Conservation (phyloP, 2,113 vertebrate species). For the Isichthys henryi region DNA sequence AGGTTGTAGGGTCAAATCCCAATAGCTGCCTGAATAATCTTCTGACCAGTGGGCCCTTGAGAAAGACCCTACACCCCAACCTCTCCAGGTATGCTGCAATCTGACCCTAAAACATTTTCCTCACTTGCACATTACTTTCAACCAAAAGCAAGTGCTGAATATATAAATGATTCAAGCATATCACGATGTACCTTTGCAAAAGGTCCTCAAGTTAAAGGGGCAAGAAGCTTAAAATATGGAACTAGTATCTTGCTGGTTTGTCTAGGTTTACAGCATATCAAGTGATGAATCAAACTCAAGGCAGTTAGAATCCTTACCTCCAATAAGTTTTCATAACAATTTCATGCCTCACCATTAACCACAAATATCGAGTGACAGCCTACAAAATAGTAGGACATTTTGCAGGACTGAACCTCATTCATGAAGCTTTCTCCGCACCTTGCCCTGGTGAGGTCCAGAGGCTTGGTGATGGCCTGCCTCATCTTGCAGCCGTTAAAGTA, state of each 20-base stretch:
- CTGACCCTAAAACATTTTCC: too few species aligned
- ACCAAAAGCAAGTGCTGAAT: neutral
- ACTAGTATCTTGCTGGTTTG: neutral
- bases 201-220: neutral
- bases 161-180: neutral
- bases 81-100: too few species aligned
- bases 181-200: neutral
- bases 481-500: constrained; percentile 96
- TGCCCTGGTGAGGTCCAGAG: constrained; percentile 91
- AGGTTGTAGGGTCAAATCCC: neutral
- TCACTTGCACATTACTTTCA: too few species aligned
- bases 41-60: neutral
- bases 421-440: constrained; percentile 66
- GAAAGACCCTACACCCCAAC: too few species aligned
- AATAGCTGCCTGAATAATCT: neutral
- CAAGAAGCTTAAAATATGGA: neutral
- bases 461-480: constrained; percentile 88
- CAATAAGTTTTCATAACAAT: neutral
- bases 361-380: neutral
- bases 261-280: neutral
- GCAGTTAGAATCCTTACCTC: neutral
- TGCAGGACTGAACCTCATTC: neutral
- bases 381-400: neutral
- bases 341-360: neutral
- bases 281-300: neutral